Conservation (phyloP, 1,140 invertebrate genomes). For the Drosophila asahinai region DNA sequence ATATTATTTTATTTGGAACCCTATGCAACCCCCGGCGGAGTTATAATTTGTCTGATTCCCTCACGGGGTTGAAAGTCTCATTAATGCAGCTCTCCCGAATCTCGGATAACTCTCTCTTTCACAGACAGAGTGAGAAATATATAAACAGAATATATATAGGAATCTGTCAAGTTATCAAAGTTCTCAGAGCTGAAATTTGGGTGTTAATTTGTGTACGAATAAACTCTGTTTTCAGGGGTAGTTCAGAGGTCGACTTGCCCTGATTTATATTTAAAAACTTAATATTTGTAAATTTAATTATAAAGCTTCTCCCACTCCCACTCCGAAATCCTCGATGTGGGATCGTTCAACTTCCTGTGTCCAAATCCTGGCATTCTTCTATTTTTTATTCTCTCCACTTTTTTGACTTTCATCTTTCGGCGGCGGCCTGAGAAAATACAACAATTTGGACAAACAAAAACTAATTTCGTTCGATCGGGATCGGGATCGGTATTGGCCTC, state of each 20-base stretch:
- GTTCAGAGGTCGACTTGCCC: background rate
- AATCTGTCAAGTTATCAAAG: slow-evolving; percentile 37
- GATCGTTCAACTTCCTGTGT: slow-evolving; percentile 53
- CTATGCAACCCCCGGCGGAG: slow-evolving; percentile 19
- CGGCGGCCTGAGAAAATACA: slow-evolving; percentile 66
- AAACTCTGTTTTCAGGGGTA: background rate
- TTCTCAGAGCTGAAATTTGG: background rate
- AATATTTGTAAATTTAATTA: background rate
- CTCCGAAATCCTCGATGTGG: background rate
- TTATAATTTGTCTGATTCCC: slow-evolving; percentile 21
- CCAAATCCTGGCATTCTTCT: slow-evolving; percentile 4
- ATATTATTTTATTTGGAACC: slow-evolving; percentile 7
- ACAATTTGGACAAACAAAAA: slow-evolving; percentile 68
- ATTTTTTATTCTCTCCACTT: background rate
- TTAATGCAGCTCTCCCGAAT: slow-evolving; percentile 47
- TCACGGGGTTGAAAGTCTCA: slow-evolving; percentile 61
- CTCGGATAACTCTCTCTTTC: slow-evolving; percentile 11
- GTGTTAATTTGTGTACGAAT: background rate
- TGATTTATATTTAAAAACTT: background rate
- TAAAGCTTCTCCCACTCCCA: background rate
- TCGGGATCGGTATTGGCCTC: slow-evolving; percentile 18
- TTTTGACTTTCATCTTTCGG: slow-evolving; percentile 62
- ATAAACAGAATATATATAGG: background rate
- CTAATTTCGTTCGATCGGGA: slow-evolving; percentile 30
- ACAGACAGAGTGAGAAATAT: slow-evolving; percentile 6